A percentile compares a stretch with the other conserved stretches of the same genome.
These are phyloP conservation scores for Strongylocentrotus purpuratus DNA, from an alignment of 35 echinoderm and acorn worm genomes.

Conservation along the genomic window DNA sequence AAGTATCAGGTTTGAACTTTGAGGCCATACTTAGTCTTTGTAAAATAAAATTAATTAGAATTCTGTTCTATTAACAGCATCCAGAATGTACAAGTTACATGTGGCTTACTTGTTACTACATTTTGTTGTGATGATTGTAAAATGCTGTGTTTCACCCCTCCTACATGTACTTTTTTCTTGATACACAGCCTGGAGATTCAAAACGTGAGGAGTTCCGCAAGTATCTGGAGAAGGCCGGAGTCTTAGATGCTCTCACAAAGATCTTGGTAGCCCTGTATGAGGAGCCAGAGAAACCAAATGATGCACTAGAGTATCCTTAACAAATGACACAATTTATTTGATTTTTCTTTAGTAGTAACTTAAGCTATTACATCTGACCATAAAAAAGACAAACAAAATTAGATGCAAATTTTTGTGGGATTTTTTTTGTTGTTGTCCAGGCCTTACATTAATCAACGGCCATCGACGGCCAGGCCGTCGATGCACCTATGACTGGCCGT, in stretches of 20 bases:
- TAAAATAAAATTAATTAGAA: no score
- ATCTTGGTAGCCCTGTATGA: conserved; percentile 95
- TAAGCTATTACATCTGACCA: no score
- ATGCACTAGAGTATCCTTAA: conserved; percentile 99
- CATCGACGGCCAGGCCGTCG: no score
- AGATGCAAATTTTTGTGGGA: no score
- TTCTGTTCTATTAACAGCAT: background rate
- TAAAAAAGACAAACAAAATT: no score
- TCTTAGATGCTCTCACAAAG: conserved; percentile 91
- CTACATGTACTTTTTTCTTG: background rate
- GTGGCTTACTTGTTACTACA: background rate
- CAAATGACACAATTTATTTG: background rate
- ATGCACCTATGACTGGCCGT: no score
- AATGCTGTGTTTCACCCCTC: background rate
- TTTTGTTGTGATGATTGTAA: background rate
- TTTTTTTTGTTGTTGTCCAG: no score
- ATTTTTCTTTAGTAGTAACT: background rate
- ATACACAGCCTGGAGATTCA: conserved; percentile 96
- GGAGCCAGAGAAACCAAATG: conserved; percentile 98
- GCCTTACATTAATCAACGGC: no score
- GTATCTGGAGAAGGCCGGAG: conserved; percentile 97
- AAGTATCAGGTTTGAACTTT: no score
- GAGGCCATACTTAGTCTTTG: no score
- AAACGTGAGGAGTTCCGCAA: conserved; percentile 99
- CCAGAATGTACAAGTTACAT: background rate